These are phyloP conservation scores for Oophaga pumilio DNA, from an alignment of 2,113 vertebrate species.

Conservation along the genomic window DNA sequence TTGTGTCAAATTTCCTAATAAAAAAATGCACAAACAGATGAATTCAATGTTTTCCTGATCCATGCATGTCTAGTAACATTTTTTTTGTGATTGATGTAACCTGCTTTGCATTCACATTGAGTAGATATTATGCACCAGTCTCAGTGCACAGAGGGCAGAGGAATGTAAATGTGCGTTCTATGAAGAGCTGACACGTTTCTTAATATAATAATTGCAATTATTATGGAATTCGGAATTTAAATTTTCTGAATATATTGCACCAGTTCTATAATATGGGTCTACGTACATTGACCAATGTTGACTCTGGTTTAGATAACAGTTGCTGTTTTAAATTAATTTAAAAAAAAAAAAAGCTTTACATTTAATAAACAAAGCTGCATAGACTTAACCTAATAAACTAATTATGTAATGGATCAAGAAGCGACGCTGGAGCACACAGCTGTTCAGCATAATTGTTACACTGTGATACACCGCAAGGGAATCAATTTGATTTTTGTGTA, in stretches of 20 bases:
- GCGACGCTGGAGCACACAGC: slow-evolving; percentile 2
- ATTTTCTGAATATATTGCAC: slow-evolving; percentile 15
- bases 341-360: not conserved
- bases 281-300: slow-evolving; percentile 13
- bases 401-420: slow-evolving; percentile 36
- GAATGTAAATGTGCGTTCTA: slow-evolving; percentile 21
- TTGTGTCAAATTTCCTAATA: no score
- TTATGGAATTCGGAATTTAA: slow-evolving; percentile 3
- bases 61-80: no score
- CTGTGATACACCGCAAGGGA: not conserved
- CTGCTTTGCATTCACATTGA: slow-evolving; percentile 23
- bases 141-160: not conserved
- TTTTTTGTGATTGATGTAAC: slow-evolving; percentile 12
- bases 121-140: slow-evolving; percentile 41
- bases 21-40: no score
- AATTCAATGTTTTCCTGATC: no score
- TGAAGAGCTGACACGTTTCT: slow-evolving; percentile 46
- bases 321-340: not conserved
- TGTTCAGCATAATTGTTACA: slow-evolving; percentile 31
- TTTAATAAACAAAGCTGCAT: not conserved
- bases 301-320: slow-evolving; percentile 7
- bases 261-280: not conserved
- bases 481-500: not conserved
- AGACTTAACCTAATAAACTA: slow-evolving; percentile 13
- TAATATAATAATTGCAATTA: slow-evolving; percentile 9